Evolutionary conservation across 2,888 invertebrate genomes (phyloP).

Genomic region (Hemistola chrysoprasaria): DNA sequence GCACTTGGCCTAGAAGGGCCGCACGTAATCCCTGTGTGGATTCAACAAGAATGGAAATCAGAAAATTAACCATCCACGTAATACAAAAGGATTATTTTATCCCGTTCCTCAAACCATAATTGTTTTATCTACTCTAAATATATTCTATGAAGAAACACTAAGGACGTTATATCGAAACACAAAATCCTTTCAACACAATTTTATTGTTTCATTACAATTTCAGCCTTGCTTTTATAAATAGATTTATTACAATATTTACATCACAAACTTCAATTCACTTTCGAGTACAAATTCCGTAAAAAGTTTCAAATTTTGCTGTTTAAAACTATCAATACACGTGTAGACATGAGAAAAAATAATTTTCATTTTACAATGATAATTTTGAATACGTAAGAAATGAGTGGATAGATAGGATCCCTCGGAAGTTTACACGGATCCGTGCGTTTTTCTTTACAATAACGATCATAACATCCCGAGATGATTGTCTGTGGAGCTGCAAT

Average conservation of each 20-base stretch:
- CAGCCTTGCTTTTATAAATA: constrained; percentile 81
- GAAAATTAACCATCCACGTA: constrained; percentile 37
- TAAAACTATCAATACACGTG: constrained; percentile 44
- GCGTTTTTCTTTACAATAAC: constrained; percentile 54
- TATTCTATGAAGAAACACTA: constrained; percentile 2
- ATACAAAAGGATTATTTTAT: constrained; percentile 27
- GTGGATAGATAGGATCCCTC: constrained; percentile 43
- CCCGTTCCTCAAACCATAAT: constrained; percentile 15
- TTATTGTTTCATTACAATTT: constrained; percentile 80
- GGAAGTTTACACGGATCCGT: constrained; percentile 43
- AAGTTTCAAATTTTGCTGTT: constrained; percentile 55
- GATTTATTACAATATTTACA: constrained; percentile 78
- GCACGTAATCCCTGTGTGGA: constrained; percentile 40
- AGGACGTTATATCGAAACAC: constrained; percentile 20
- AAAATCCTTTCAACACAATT: constrained; percentile 71
- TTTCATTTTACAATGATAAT: constrained; percentile 47
- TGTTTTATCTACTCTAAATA: constrained; percentile 3
- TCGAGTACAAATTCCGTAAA: constrained; percentile 76
- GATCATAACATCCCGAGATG: constrained; percentile 78
- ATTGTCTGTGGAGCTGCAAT: constrained; percentile 73
- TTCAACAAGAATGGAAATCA: constrained; percentile 37
- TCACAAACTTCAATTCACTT: constrained; percentile 56
- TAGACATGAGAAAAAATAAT: constrained; percentile 66
- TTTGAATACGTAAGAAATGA: constrained; percentile 38
- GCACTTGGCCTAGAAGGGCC: constrained; percentile 32